Evolutionary conservation across 2,113 vertebrate genomes (phyloP), one percentile per base, ranked within the genome.

Genomic region (Myrmophylax atrothorax): DNA sequence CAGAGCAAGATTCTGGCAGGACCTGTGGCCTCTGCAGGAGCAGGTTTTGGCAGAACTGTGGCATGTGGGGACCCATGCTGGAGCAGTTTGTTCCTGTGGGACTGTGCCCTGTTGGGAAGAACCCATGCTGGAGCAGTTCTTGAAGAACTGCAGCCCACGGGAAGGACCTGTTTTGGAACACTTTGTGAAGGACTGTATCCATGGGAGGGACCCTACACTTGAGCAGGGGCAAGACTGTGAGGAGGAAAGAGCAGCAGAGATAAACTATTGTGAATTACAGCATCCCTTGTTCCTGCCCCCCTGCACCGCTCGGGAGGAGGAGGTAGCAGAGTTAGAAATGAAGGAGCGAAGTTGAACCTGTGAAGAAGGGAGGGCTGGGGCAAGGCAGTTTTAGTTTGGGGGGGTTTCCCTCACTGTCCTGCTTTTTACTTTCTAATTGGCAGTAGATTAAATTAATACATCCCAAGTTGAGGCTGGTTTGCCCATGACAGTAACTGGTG

Each of bases 201-300:
- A 1, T 1, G 25, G 35, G 25, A n/a, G 29, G 16, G 26, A 67
- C 25, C 22, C 35, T 22, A 46, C 2, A 2, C 0, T 64, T 44
- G 6, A 76, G 59, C 4, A 16, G 11, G 10, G 11, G 18, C 6
- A 37, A 40, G 24, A 40, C 8, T 3, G 14, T 15, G 26, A 81
- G 35, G 8, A 81, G 10, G 50, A 84, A 68, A 5, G 25, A 90
- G 35, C 3, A 3, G 29, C 15, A 80, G 42, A 67, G 28, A 59
- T 4, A 28, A 76, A 33, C 31, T 9, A 4, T 22, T 11, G 52
- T 2, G 3, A 78, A 86, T 29, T 10, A 19, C 9, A 46, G 12
- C 23, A 81, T 38, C 0, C 28, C 7, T 25, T 25, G 14, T 22
- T 55, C 25, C 49, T 58, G 24, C 4, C 7, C 8, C 11, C 6